Conservation (phyloP, 2,888 invertebrate species). For the Macrosoma leucophasiata region DNA sequence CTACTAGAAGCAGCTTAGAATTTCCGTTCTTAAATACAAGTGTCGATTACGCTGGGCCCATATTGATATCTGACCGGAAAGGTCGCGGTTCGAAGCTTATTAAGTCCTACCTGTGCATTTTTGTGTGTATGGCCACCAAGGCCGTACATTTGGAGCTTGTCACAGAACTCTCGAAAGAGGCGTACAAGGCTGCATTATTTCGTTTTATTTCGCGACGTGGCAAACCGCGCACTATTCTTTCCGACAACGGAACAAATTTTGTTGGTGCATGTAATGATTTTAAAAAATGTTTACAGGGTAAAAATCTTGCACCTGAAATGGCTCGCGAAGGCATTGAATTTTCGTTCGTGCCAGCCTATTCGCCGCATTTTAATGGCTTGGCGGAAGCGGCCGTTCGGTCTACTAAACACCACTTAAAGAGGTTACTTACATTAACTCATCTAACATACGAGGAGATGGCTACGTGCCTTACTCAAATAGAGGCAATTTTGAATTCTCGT, state of each 20-base stretch:
- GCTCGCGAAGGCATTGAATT: conserved; percentile 15
- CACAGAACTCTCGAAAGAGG: conserved; percentile 16
- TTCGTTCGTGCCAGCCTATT: conserved; percentile 18
- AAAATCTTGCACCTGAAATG: conserved; percentile 6
- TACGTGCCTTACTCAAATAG: conserved; percentile 19
- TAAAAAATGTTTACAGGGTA: conserved; percentile 8
- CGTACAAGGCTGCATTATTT: conserved; percentile 11
- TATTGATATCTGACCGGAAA: conserved; percentile 11
- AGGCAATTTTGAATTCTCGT: too few relatives aligned
- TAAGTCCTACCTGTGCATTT: conserved; percentile 18
- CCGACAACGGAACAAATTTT: conserved; percentile 15
- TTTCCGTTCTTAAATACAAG: conserved; percentile 16
- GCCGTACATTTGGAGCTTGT: conserved; percentile 20
- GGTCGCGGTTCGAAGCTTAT: conserved; percentile 24
- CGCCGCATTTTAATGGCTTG: conserved; percentile 19
- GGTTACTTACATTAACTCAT: conserved; percentile 20
- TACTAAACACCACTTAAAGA: conserved; percentile 10
- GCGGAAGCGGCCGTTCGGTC: conserved; percentile 21
- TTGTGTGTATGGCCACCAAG: conserved; percentile 22
- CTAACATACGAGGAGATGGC: conserved; percentile 23
- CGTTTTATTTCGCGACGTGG: conserved; percentile 18
- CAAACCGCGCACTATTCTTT: conserved; percentile 18
- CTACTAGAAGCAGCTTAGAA: conserved; percentile 9
- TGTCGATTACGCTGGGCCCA: conserved; percentile 26
- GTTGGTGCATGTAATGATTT: conserved; percentile 16